A percentile compares a stretch with the other conserved stretches of the same genome.
These are phyloP conservation scores for Gobius niger DNA, from an alignment of 2,113 vertebrate genomes.

Conservation along the genomic window DNA sequence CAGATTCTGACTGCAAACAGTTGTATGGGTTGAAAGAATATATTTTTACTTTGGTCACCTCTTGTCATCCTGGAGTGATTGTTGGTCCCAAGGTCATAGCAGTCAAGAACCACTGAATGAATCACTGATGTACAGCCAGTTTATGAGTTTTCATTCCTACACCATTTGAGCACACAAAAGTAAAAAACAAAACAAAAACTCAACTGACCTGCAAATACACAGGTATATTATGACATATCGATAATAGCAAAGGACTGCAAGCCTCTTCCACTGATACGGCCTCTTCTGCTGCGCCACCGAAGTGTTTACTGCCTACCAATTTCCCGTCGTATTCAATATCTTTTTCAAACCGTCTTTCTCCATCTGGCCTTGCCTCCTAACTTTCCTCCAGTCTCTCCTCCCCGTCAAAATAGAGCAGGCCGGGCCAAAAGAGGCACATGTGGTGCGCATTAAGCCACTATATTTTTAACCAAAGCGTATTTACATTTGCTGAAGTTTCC, in stretches of 20 bases:
- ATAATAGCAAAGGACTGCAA: background rate
- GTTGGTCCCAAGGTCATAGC: too few species aligned
- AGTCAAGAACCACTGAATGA: too few species aligned
- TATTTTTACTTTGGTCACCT: too few species aligned
- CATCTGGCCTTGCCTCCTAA: conserved; percentile 27
- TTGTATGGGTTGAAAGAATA: too few species aligned
- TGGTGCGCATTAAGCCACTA: conserved; percentile 79
- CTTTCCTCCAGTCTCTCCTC: conserved; percentile 58
- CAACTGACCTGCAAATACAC: too few species aligned
- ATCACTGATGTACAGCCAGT: too few species aligned
- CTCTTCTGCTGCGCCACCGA: background rate
- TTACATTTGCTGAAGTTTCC: conserved; percentile 83
- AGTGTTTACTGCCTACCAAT: conserved; percentile 37
- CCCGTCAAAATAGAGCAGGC: conserved; percentile 77
- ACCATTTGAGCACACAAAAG: too few species aligned
- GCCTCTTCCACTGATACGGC: background rate
- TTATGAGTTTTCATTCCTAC: too few species aligned
- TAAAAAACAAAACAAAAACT: too few species aligned
- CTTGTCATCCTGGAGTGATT: too few species aligned
- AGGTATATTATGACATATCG: too few species aligned
- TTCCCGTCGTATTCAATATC: conserved; percentile 36
- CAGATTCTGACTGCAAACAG: too few species aligned
- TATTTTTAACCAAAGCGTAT: conserved; percentile 84
- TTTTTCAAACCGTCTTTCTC: conserved; percentile 40
- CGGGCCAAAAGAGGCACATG: conserved; percentile 75